phyloP scores from a whole-genome alignment of 2,113 vertebrate species.

The Gymnorhina tibicen region DNA sequence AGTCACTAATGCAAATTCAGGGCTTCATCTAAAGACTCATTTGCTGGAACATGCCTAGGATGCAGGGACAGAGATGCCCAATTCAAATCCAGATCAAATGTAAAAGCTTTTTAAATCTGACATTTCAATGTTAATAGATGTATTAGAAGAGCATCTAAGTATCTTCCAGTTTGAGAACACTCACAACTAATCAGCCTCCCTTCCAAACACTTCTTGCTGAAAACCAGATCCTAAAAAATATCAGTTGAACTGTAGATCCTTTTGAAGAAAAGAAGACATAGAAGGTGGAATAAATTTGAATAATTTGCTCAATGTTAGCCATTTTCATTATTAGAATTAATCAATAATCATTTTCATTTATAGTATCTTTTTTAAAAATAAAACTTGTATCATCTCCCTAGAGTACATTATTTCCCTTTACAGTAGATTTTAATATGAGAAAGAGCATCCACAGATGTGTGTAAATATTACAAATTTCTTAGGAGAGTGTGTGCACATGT shows the following conservation, averaged over 20 bases:
- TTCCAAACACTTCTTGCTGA: not conserved
- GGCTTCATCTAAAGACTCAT: not conserved
- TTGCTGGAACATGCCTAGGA: not conserved
- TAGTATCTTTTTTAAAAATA: not conserved
- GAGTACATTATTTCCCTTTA: not conserved
- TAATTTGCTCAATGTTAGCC: not conserved
- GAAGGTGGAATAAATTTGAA: not conserved
- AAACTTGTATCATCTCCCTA: not conserved
- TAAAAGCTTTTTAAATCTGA: not conserved
- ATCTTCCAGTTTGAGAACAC: not conserved
- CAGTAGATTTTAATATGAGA: not conserved
- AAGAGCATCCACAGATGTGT: not conserved
- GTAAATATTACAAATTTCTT: not conserved
- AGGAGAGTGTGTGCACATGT: rapidly evolving
- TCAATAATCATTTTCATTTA: not conserved
- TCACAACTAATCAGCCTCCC: not conserved
- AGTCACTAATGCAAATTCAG: not conserved
- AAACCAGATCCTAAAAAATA: not conserved
- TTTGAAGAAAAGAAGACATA: not conserved
- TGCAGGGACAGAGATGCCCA: not conserved
- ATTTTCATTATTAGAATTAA: not conserved
- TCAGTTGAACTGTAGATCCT: not conserved
- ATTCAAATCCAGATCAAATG: not conserved
- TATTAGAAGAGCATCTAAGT: not conserved
- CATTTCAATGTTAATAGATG: not conserved